Base-by-base conservation (phyloP, 2,797 vertebrate species). In the Tenualosa ilisha region DNA sequence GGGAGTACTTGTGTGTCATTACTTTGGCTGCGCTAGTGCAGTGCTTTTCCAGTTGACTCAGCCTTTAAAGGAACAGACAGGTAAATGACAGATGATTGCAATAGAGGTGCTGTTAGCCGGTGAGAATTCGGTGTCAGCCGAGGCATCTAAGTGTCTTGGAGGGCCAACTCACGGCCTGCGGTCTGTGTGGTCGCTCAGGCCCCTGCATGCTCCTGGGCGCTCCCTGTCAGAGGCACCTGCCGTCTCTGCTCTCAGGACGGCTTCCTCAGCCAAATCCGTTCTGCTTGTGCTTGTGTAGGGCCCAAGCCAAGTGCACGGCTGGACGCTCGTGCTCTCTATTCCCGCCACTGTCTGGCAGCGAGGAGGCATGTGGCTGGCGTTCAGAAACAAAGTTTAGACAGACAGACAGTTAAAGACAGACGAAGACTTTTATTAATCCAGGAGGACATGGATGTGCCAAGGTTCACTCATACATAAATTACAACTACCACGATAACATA, bases 301-400 rank as follows among this genome's bases (percentile, higher is more conserved):
- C 72, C 13, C 15, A 15, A 46, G 72, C 72, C 72, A 79, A 20
- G 13, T 12, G 59, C 59, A 24, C n/a, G 8, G 12, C 68, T 75
- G 68, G 15, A 6, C 68, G 20, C 37, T 75, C 37, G 50, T 7
- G 43, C 37, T 40, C 24, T 17, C 31, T 72, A 0, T 31, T 68
- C 63, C 63, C 63, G 63, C 63, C 63, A 68, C n/a, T 68, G n/a
- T 68, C n/a, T 68, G 63, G 63, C 63, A 68, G 63, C 7, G 12
- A 31, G 24, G 63, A 26, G 22, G 24, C n/a, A 31, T 24, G 11
- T 72, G 65, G 31, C 65, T 72, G 26, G 37, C 0, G 31, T 72
- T 31, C 65, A 72, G 31, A 72, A 12, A 40, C 59, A 2, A 9
- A 6, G 59, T 22, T 20, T 22, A 56, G 54, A 56, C 54, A 56